Evolutionary conservation across 1,140 invertebrate genomes (phyloP), one percentile per base, ranked within the genome.

Genomic region (Scaptomyza graminum): DNA sequence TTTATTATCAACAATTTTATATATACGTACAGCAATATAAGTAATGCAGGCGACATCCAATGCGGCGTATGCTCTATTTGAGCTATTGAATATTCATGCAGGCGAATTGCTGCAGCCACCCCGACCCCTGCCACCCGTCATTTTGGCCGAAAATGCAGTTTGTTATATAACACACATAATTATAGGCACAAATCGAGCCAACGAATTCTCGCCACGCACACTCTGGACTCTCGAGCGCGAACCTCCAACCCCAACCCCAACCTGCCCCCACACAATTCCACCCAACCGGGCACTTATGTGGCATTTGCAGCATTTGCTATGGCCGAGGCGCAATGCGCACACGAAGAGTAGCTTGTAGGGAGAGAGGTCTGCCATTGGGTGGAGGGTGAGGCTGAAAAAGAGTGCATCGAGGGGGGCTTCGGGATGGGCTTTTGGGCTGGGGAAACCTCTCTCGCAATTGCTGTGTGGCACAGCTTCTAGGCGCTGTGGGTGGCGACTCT

Each of bases 81-180:
- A 68, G 75, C 64, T 88, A 83, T 88, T 88, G 83, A 88, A 88
- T 87, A 88, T 88, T 88, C 83, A 88, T 88, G 79, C 75, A 62
- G 83, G 82, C 82, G 54, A 65, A 50, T 44, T 47, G 70, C 34
- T 16, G 28, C 28, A 6, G 3, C 28, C 28, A 34, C 15, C 18
- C 12, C 41, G 13, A n/a, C 37, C 0, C 31, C n/a, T 9, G 0
- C 4, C 9, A 12, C 37, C 0, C 46, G 12, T 22, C 47, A 78
- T 87, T 85, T 84, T 68, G 75, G 67, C 67, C 75, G 31, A 76
- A 81, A 88, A 81, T 88, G 75, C 79, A 88, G 83, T 88, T 88
- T 88, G 83, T 88, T 88, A 88, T 88, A 88, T 88, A 88, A 88
- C 83, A 88, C 83, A 89, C 83, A 88, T 88, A 88, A 88, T 88